These are phyloP conservation scores for Ispidina picta DNA, from an alignment of 2,797 vertebrate species.

Conservation along the genomic window DNA sequence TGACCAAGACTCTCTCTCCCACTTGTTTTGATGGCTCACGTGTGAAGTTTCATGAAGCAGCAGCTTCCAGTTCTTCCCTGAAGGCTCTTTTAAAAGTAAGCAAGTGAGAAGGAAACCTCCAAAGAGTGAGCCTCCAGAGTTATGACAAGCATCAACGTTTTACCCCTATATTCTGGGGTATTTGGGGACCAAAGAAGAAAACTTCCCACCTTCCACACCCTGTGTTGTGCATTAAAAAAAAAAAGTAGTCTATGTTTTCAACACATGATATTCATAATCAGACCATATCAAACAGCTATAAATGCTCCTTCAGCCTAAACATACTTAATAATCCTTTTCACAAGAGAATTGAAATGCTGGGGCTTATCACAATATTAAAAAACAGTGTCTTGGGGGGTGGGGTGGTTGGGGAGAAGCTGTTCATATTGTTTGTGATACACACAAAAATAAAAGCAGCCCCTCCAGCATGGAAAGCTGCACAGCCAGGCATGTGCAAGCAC, in stretches of 20 bases:
- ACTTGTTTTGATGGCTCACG: neutral
- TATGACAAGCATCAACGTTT: neutral
- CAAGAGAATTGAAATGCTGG: neutral
- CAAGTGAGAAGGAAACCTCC: neutral
- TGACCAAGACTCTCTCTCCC: neutral
- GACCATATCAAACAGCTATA: conserved; percentile 19
- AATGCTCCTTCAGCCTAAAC: conserved; percentile 32
- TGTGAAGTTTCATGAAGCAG: neutral
- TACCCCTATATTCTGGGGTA: neutral
- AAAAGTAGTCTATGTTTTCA: neutral
- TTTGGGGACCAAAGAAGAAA: neutral
- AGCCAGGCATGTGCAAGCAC: neutral
- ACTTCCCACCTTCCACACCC: neutral
- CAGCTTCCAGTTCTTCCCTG: neutral
- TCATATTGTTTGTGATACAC: neutral
- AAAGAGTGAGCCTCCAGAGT: neutral
- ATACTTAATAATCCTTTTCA: neutral
- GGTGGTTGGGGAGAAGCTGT: neutral
- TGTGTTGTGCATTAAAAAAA: neutral
- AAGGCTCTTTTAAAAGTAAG: neutral
- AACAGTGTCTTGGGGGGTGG: neutral
- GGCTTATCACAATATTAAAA: conserved; percentile 36
- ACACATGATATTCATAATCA: conserved; percentile 28
- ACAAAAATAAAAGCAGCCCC: neutral
- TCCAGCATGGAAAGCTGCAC: neutral